Conservation (phyloP, 2,797 vertebrate species). For the Leucoraja ocellata region DNA sequence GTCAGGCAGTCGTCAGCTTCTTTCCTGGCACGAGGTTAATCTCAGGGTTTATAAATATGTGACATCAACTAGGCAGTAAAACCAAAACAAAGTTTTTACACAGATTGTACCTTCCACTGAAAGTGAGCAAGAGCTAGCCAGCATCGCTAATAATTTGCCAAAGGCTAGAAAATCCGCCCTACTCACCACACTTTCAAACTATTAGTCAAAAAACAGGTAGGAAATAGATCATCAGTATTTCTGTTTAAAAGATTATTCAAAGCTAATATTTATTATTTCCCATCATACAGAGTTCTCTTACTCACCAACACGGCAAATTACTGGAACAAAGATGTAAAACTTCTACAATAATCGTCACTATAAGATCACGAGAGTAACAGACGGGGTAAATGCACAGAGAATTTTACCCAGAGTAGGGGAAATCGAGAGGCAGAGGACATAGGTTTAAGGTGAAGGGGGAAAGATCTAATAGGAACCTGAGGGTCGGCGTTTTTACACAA, state of each 20-base stretch:
- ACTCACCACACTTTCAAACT: not conserved
- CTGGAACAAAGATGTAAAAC: not conserved
- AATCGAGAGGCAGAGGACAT: too few relatives aligned
- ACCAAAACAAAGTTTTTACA: not conserved
- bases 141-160: not conserved
- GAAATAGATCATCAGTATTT: not conserved
- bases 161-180: not conserved
- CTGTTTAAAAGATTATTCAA: not conserved
- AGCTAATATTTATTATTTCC: constrained; percentile 21
- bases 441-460: too few relatives aligned
- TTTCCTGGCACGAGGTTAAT: not conserved
- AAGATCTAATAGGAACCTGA: too few relatives aligned
- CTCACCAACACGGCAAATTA: not conserved
- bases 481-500: too few relatives aligned
- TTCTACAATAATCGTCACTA: not conserved
- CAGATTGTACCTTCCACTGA: not conserved
- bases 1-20: not conserved
- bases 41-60: not conserved
- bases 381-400: too few relatives aligned
- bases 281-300: constrained; percentile 7
- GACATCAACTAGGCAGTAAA: not conserved
- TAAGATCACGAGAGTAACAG: too few relatives aligned
- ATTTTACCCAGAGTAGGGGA: too few relatives aligned
- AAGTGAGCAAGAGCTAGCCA: not conserved
- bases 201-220: not conserved